Conservation (phyloP, 2,888 invertebrate genomes). For the Fissipunctia ypsillon region DNA sequence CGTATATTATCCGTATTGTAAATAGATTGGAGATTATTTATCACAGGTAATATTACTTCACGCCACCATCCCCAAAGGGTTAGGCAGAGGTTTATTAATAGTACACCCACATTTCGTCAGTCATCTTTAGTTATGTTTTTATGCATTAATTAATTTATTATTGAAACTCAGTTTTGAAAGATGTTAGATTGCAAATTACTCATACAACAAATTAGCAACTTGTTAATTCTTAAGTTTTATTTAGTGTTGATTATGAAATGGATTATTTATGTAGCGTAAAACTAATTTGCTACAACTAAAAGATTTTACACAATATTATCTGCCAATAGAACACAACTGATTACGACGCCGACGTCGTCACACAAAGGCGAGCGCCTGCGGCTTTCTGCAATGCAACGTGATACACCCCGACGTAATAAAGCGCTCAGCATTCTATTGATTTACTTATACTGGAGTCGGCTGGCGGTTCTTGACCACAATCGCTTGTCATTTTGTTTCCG, state of each 20-base stretch:
- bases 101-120: not conserved
- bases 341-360: not conserved
- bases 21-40: not conserved
- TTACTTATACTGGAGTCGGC: not conserved
- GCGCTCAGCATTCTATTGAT: constrained; percentile 16
- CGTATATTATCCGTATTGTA: not conserved
- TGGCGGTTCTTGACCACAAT: not conserved
- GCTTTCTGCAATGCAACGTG: constrained; percentile 25
- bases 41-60: not conserved
- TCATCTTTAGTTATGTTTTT: not conserved
- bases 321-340: not conserved
- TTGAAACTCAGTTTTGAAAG: not conserved
- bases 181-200: not conserved
- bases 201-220: not conserved
- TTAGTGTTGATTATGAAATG: not conserved
- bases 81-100: not conserved
- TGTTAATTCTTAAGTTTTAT: not conserved
- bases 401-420: not conserved
- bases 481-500: not conserved
- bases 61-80: too few relatives aligned
- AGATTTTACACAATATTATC: not conserved
- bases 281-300: not conserved
- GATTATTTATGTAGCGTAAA: too few relatives aligned
- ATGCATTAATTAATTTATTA: not conserved
- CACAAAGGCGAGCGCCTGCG: constrained; percentile 33